Percentiles rank a stretch among this genome's conserved stretches.
These are phyloP conservation scores for Diacarnus erythraeanus DNA, from an alignment of 37 sponge, comb jelly and placozoan species.

Conservation along the genomic window DNA sequence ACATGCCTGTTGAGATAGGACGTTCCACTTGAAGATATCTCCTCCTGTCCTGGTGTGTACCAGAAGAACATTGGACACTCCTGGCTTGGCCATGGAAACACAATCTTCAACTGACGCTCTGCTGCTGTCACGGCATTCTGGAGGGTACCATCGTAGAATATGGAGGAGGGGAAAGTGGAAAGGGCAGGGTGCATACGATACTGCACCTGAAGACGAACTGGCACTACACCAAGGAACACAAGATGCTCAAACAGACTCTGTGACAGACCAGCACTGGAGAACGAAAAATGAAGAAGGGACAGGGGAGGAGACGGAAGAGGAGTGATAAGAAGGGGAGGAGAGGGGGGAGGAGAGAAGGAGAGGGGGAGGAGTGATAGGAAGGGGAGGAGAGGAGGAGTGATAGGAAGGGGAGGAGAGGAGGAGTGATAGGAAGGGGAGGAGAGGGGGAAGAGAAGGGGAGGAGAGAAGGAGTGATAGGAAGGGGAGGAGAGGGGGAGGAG, in stretches of 20 bases:
- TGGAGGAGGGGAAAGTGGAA: constrained; percentile 85
- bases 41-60: constrained; percentile 87
- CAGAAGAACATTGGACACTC: constrained; percentile 96
- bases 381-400: neutral
- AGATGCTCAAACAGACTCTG: constrained; percentile 97
- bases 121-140: constrained; percentile 91
- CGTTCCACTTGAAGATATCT: constrained; percentile 89
- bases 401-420: too few relatives aligned
- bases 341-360: neutral
- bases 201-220: constrained; percentile 87
- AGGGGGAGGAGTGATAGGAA: neutral
- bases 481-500: too few relatives aligned
- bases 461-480: too few relatives aligned
- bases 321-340: neutral
- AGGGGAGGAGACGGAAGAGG: neutral
- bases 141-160: constrained; percentile 95
- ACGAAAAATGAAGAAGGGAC: too few relatives aligned
- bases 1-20: constrained; percentile 90
- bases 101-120: constrained; percentile 60
- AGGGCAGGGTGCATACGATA: constrained; percentile 97
- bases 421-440: too few relatives aligned
- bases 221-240: constrained; percentile 79
- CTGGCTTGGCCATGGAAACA: constrained; percentile 85
- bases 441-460: too few relatives aligned
- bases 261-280: constrained; percentile 86